Percentiles rank a stretch among this genome's conserved stretches.
These are phyloP conservation scores for Tipula helvola DNA, from an alignment of 2,888 invertebrate genomes.

Conservation along the genomic window DNA sequence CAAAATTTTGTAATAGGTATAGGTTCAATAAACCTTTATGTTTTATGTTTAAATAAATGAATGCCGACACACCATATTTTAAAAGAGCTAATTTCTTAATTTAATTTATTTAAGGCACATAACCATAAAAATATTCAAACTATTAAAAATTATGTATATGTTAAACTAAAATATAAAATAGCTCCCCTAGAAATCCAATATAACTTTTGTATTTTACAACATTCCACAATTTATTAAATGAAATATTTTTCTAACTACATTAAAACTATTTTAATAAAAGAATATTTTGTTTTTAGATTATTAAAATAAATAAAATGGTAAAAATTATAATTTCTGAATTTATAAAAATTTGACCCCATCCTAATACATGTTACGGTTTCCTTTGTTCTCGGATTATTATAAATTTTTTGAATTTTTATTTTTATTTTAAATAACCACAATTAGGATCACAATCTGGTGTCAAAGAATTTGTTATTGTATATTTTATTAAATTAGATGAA, in stretches of 20 bases:
- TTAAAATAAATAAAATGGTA: background rate
- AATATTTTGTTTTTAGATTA: background rate
- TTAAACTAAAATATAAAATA: too few relatives aligned
- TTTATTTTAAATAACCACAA: background rate
- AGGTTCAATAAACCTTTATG: too few relatives aligned
- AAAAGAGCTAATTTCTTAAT: too few relatives aligned
- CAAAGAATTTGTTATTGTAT: background rate
- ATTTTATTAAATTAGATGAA: background rate
- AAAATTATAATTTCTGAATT: background rate
- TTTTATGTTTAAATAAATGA: too few relatives aligned
- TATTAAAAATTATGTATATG: too few relatives aligned
- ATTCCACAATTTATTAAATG: background rate
- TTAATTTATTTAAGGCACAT: too few relatives aligned
- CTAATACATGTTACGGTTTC: background rate
- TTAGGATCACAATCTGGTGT: background rate
- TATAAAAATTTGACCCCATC: background rate
- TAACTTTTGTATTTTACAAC: too few relatives aligned
- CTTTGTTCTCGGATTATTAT: background rate
- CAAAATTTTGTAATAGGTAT: too few relatives aligned
- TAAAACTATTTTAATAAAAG: background rate
- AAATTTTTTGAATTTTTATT: background rate
- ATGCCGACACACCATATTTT: too few relatives aligned
- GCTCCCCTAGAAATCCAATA: too few relatives aligned
- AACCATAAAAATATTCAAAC: too few relatives aligned
- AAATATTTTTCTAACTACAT: background rate